phyloP scores from a whole-genome alignment of 2,797 vertebrate species.

The Melanogrammus aeglefinus region DNA sequence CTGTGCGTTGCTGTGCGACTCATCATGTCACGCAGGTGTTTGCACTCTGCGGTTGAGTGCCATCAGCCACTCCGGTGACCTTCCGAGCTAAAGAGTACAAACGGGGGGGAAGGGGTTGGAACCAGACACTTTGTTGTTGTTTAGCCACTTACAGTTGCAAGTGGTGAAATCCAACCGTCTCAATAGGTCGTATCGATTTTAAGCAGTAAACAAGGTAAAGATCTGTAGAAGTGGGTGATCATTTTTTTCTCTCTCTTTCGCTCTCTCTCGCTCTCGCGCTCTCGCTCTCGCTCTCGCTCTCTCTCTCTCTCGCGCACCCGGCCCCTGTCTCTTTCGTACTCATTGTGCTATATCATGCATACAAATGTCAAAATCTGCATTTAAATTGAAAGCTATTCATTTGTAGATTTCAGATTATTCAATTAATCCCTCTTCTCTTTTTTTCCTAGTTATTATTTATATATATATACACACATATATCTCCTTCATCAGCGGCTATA shows the following conservation, averaged over 20 bases:
- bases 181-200: background rate
- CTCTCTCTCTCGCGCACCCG: background rate
- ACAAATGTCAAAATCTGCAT: slow-evolving; percentile 78
- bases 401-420: slow-evolving; percentile 72
- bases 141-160: background rate
- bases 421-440: slow-evolving; percentile 54
- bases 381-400: slow-evolving; percentile 72
- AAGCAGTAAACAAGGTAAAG: background rate
- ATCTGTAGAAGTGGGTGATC: background rate
- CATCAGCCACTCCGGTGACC: background rate
- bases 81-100: background rate
- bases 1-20: background rate
- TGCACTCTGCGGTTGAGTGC: background rate
- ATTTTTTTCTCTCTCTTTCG: background rate
- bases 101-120: background rate
- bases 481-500: background rate
- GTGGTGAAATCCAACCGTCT: too few relatives aligned
- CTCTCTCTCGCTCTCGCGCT: background rate
- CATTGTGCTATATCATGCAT: slow-evolving; percentile 16
- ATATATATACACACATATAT: background rate
- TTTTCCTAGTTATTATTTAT: slow-evolving; percentile 13
- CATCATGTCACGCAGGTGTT: background rate
- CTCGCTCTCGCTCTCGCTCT: background rate
- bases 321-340: slow-evolving; percentile 16
- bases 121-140: background rate